Evolutionary conservation across 2,888 invertebrate genomes (phyloP), one percentile per base, ranked within the genome.

Genomic region (Caenorhabditis sp.): DNA sequence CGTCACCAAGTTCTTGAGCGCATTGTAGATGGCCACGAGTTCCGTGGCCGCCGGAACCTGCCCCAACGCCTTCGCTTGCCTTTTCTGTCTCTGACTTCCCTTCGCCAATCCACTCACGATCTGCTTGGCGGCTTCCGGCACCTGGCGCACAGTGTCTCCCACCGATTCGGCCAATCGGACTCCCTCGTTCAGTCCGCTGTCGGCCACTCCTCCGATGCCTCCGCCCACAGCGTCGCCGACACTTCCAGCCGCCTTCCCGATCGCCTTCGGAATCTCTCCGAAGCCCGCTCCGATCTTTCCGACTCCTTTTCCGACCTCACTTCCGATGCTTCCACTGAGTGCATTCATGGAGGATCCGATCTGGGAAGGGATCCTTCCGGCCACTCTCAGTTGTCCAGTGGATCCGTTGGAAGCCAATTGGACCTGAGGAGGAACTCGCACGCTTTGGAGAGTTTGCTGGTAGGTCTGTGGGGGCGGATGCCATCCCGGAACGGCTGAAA

Each of bases 181-280:
- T 1, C 41, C 45, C 43, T 74, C 66, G 26, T 65, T 55, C 27
- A 74, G 22, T 30, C 65, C 65, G n/a, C 30, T 58, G 45, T 66
- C 73, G 17, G 30, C 58, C 1, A 58, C 50, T 6, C 52, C 63
- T 27, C 73, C 65, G 9, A 65, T 37, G 26, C 58, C 58, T 1
- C 58, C 48, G 7, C 73, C 73, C n/a, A 74, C 9, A 2, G 65
- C 73, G 11, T 52, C 53, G n/a, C 65, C 65, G 20, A 74, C 50
- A 52, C 52, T 52, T 26, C 65, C 73, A 15, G 50, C 66, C 13
- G 66, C 65, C 8, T 59, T 65, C 30, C 59, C 73, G 20, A 74
- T 17, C 9, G 59, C 73, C 32, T 30, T 32, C n/a, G 66, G 73
- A 32, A 66, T 43, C 39, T 74, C 65, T 7, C 65, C 73, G 24